phyloP scores from a whole-genome alignment of 1,140 invertebrate genomes.

The Nephotettix cincticeps region DNA sequence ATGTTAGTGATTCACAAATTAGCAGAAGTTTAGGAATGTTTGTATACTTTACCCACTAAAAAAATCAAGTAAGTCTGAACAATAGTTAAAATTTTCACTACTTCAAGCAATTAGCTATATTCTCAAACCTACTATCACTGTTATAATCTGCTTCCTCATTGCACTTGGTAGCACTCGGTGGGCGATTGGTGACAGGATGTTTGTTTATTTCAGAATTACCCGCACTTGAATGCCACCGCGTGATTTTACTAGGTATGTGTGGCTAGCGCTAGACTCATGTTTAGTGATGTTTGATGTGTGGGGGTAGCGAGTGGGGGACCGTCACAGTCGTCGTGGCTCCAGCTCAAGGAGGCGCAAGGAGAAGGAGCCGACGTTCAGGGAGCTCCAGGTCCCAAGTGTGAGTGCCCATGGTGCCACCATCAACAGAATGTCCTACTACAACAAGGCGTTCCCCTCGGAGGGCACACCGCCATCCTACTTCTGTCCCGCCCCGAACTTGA shows the following conservation, averaged over 20 bases:
- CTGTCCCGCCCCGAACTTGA: slow-evolving; percentile 31
- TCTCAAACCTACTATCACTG: background rate
- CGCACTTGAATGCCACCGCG: slow-evolving; percentile 27
- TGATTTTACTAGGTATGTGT: slow-evolving; percentile 23
- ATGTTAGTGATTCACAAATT: too few relatives aligned
- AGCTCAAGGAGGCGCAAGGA: background rate
- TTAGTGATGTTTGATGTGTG: slow-evolving; percentile 19
- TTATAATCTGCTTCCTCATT: background rate
- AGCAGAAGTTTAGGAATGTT: too few relatives aligned
- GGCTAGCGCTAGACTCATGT: slow-evolving; percentile 6
- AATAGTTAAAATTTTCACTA: too few relatives aligned
- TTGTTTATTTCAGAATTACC: slow-evolving; percentile 19
- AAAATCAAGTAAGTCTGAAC: too few relatives aligned
- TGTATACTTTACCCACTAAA: too few relatives aligned
- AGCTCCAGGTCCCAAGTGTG: slow-evolving; percentile 35
- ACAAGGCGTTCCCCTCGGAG: slow-evolving; percentile 28
- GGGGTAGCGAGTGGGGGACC: background rate
- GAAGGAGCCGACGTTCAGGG: slow-evolving; percentile 27
- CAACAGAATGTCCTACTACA: slow-evolving; percentile 36
- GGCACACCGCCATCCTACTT: slow-evolving; percentile 32
- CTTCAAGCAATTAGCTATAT: too few relatives aligned
- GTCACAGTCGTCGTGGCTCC: background rate
- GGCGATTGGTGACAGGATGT: background rate
- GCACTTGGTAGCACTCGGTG: background rate
- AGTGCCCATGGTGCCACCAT: slow-evolving; percentile 34